Conservation (phyloP, 1,140 invertebrate genomes). For the Drosophila prosaltans region DNA sequence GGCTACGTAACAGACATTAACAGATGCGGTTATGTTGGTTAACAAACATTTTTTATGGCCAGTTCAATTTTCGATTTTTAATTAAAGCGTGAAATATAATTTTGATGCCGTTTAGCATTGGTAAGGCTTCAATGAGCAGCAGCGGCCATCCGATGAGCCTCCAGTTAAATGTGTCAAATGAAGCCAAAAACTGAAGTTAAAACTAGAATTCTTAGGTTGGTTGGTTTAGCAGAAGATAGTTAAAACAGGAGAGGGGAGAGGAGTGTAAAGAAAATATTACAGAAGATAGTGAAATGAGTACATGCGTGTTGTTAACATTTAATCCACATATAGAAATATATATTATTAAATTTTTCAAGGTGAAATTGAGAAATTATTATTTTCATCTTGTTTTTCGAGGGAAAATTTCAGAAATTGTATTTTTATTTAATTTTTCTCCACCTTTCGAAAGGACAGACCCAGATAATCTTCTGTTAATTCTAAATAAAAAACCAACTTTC, state of each 20-base stretch:
- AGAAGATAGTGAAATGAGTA: too few relatives aligned
- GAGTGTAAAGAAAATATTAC: too few relatives aligned
- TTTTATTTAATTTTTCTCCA: neutral
- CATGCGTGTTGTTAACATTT: too few relatives aligned
- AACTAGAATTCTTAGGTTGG: neutral
- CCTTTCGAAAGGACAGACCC: neutral
- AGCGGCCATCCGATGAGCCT: neutral
- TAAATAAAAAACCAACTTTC: constrained; percentile 50
- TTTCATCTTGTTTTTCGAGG: neutral
- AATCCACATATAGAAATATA: too few relatives aligned
- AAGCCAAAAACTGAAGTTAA: neutral
- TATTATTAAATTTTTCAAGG: too few relatives aligned
- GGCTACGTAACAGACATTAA: constrained; percentile 55
- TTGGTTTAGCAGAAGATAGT: too few relatives aligned
- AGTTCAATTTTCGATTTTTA: constrained; percentile 76
- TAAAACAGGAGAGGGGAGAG: too few relatives aligned
- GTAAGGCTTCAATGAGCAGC: neutral
- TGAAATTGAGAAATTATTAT: constrained; percentile 24
- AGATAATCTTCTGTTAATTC: constrained; percentile 54
- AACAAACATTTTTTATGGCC: constrained; percentile 69
- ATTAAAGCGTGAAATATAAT: constrained; percentile 74
- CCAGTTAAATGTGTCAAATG: neutral
- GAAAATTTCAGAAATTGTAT: constrained; percentile 26
- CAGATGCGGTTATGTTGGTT: constrained; percentile 78
- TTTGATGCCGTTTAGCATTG: constrained; percentile 45